Evolutionary conservation across 2,888 invertebrate genomes (phyloP).

Genomic region (Eupithecia vulgata): DNA sequence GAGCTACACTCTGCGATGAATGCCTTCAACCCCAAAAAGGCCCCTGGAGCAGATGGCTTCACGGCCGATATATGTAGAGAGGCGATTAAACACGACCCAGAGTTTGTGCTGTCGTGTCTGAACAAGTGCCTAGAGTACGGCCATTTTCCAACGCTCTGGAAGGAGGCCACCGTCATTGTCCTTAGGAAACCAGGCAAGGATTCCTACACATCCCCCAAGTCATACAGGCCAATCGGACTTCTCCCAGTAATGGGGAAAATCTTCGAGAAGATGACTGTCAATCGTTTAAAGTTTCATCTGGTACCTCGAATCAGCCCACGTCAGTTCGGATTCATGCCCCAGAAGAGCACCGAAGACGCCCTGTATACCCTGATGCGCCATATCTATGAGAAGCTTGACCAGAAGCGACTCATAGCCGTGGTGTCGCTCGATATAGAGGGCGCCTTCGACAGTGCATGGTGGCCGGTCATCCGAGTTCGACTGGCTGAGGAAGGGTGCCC

Average conservation of each 20-base stretch:
- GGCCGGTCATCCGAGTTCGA: too few relatives aligned
- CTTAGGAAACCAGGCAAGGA: constrained; percentile 1
- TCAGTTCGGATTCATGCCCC: background rate
- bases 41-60: too few relatives aligned
- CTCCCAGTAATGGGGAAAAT: too few relatives aligned
- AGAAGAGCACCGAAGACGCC: background rate
- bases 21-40: background rate
- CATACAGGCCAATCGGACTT: background rate
- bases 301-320: background rate
- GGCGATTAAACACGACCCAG: too few relatives aligned
- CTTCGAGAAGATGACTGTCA: background rate
- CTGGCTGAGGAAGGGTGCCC: background rate
- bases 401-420: background rate
- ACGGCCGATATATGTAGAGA: too few relatives aligned
- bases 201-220: constrained; percentile 6
- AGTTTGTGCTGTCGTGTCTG: background rate
- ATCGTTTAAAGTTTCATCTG: background rate
- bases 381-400: background rate
- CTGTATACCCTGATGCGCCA: background rate
- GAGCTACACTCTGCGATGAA: too few relatives aligned
- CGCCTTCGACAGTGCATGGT: too few relatives aligned
- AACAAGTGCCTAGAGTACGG: background rate
- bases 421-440: background rate
- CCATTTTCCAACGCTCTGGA: background rate
- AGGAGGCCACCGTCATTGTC: background rate